Evolutionary conservation across 2,888 invertebrate genomes (phyloP).

Genomic region (Drosophila kuntzei): DNA sequence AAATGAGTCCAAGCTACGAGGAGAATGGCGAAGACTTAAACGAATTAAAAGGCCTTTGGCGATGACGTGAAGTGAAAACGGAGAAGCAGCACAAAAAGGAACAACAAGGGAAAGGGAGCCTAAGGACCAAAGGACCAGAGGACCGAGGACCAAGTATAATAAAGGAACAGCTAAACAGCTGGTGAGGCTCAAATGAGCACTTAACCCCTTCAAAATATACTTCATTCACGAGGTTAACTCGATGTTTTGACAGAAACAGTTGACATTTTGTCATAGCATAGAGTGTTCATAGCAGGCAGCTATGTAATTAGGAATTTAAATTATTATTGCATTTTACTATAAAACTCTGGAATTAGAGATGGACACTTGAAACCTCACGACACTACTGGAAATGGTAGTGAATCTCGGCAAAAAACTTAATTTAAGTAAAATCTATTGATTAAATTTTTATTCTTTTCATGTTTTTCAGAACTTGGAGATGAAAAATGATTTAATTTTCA

Average conservation of each 20-base stretch:
- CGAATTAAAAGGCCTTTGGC: conserved; percentile 74
- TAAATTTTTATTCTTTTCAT: too few species aligned
- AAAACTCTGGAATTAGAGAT: too few species aligned
- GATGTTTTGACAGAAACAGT: not conserved
- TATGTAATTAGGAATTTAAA: not conserved
- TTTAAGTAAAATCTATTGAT: too few species aligned
- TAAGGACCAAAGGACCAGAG: conserved; percentile 1
- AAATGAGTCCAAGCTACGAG: conserved; percentile 25
- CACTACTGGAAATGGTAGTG: too few species aligned
- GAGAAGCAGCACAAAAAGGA: conserved; percentile 10
- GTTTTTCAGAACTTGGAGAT: too few species aligned
- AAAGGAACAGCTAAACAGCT: conserved; percentile 19
- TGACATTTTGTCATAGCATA: not conserved
- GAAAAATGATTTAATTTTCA: too few species aligned
- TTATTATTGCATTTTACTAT: too few species aligned
- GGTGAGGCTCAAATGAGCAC: conserved; percentile 23
- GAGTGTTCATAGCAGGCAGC: not conserved
- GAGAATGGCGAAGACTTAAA: conserved; percentile 47
- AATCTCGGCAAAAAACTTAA: too few species aligned
- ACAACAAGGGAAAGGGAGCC: not conserved
- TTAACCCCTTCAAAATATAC: conserved; percentile 18
- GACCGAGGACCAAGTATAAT: conserved; percentile 8
- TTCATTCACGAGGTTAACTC: conserved; percentile 14
- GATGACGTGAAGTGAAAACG: conserved; percentile 40
- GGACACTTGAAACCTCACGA: too few species aligned